Base-by-base conservation (phyloP, 2,888 invertebrate genomes). In the Heterodera filipjevi region DNA sequence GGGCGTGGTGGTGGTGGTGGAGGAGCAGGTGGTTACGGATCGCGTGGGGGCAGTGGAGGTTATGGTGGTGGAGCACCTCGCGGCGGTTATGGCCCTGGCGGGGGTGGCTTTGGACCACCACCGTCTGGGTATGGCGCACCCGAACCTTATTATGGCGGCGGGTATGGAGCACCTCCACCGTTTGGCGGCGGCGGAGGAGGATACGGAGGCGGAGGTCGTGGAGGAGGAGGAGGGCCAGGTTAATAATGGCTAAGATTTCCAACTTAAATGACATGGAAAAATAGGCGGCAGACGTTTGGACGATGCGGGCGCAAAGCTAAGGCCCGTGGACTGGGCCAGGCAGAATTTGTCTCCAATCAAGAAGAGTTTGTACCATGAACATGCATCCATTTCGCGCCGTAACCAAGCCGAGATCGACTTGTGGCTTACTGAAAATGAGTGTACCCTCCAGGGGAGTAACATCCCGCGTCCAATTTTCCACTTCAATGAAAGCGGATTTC, bases 401-500 rank as follows among this genome's bases (percentile, higher is more conserved):
- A 46, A 53, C 14, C 81, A 82, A 68, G 74, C 73, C 39, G 85
- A 86, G 71, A 76, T 85, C n/a, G 79, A 95, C 84, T 92, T 92
- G 8, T 96, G 93, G 90, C 92, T 94, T 80, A 92, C 92, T 77
- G 92, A 92, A 80, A 93, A 95, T 89, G 94, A 81, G 49, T 94
- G 96, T 76, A 95, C 95, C 0, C 92, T 96, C 0, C 93, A 94
- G 88, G 96, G 96, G 1, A 92, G 92, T 66, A 92, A 93, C 82
- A 92, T 94, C 72, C 96, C 96, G 0, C 92, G 93, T 33, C 95
- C 96, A 3, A 94, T 95, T 84, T 92, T 95, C 85, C 93, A 92
- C 83, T 97, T 97, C 89, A 93, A 94, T 84, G 96, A 97, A 90
- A 94, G 94, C 72, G 93, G 93, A 72, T 95, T 95, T 89, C 95